A percentile compares a stretch with the other conserved stretches of the same genome.
These are phyloP conservation scores for Planiliza haematocheilus DNA, from an alignment of 2,113 vertebrate genomes.

Conservation along the genomic window DNA sequence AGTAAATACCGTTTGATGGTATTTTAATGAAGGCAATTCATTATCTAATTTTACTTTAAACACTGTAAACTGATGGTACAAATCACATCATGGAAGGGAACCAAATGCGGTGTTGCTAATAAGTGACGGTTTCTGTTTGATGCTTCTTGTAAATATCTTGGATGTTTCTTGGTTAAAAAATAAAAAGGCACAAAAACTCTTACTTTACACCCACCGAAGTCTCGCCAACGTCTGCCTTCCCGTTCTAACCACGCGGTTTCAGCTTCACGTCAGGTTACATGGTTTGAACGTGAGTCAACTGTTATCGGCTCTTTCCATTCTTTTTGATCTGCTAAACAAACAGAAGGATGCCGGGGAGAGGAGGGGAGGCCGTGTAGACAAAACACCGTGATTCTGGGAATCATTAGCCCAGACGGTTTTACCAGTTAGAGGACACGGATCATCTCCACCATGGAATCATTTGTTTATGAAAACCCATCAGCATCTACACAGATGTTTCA, in stretches of 20 bases:
- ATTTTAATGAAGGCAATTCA: no score
- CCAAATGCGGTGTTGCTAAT: background rate
- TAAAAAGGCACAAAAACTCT: constrained; percentile 18
- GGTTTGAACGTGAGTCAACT: background rate
- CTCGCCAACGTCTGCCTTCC: constrained; percentile 15
- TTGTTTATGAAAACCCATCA: constrained; percentile 4
- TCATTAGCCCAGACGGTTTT: background rate
- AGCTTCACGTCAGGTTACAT: constrained; percentile 10
- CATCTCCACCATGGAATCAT: background rate
- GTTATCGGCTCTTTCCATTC: constrained; percentile 9
- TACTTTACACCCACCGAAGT: constrained; percentile 19
- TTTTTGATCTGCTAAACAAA: constrained; percentile 30
- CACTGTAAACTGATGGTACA: background rate
- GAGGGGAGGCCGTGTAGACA: background rate
- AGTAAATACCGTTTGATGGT: no score
- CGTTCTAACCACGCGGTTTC: constrained; percentile 47
- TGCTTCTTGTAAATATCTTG: constrained; percentile 36
- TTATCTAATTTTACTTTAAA: background rate
- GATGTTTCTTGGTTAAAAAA: constrained; percentile 17
- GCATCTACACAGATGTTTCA: background rate
- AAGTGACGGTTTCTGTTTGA: constrained; percentile 11
- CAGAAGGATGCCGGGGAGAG: background rate
- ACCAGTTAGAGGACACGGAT: background rate
- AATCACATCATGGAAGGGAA: background rate
- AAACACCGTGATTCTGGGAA: constrained; percentile 8